Evolutionary conservation across 2,113 vertebrate species (phyloP), one percentile per base, ranked within the genome.

Genomic region (Cranoglanis bouderius): DNA sequence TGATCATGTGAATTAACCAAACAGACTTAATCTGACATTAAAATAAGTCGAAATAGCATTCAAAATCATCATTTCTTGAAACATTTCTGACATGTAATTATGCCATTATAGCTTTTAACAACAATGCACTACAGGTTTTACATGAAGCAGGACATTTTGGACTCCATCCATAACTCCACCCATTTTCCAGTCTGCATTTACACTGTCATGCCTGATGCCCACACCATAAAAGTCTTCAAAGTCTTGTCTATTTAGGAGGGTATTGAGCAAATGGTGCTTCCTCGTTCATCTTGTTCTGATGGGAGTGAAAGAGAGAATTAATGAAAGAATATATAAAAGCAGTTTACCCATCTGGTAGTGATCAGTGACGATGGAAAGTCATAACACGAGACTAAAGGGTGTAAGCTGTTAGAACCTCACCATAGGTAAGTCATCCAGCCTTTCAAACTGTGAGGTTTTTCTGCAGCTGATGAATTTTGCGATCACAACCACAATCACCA

Each of bases 361-460:
- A n/a, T 82, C 16, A 8, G 24, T 8, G 43, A 18, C 63, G 26
- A 70, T 40, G 24, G 4, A 59, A 53, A 43, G 8, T 29, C 1
- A 24, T 4, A 57, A 57, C 2, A 59, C 16, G 2, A 19, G 32
- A 81, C 38, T 53, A 65, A 55, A 77, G 43, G 7, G 29, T 82
- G 43, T 89, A 80, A 83, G 7, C 61, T 40, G 38, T 35, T 12
- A 24, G 40, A n/a, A 83, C 55, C 90, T 85, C 78, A 89, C 90
- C 90, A 91, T 70, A 70, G 88, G 70, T 72, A 89, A 5, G 51
- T 91, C 90, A n/a, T 91, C 78, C 43, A 91, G 86, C 78, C 88
- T 85, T 82, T 91, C 86, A 67, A 91, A 89, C 32, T 51, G 80
- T 1, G 86, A 46, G 9, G 29, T 61, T 83, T 26, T 84, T n/a